Base-by-base conservation (phyloP, 2,888 invertebrate genomes). In the Gymnocheta viridis region DNA sequence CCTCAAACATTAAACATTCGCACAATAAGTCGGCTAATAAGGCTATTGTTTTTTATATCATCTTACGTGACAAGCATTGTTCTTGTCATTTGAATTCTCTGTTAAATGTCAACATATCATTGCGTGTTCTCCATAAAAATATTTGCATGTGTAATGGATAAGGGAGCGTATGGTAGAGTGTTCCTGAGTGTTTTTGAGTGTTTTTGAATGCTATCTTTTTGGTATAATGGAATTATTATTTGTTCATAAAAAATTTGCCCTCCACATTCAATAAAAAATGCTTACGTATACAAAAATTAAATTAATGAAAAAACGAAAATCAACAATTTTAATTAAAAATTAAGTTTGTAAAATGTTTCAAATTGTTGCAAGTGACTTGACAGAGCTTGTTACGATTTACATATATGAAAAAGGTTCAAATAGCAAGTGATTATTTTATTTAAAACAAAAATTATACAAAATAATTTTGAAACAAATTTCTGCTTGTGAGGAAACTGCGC, bases 31-130 rank as follows among this genome's bases (percentile, higher is more conserved):
- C 17, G 49, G 22, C n/a, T 62, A 62, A 62, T 29, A 24, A 41
- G 41, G 19, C 35, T 41, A 74, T 74, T 73, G 51, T 54, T 29
- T 17, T 51, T 14, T 17, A 32, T 54, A 10, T 9, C 19, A 38
- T 19, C 6, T 41, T 51, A 51, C 62, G 41, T 74, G 41, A 38
- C 51, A 19, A 54, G 32, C 9, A 49, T 24, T 62, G 62, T 27
- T 51, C 51, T 64, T 64, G 51, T 64, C 14, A 41, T 51, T 32
- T 35, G 12, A 64, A 64, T 54, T 56, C 29, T 22, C n/a, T 32
- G 41, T 54, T n/a, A 17, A 64, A 64, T 19, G n/a, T 24, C 22
- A 44, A 19, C 51, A 41, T 14, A 38, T 35, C n/a, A 17, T 9
- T 29, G 22, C 17, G 29, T 64, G 10, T 32, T 32, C 1, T 19